These are phyloP conservation scores for Xiphophorus couchianus DNA, from an alignment of 2,113 vertebrate species.

Conservation along the genomic window DNA sequence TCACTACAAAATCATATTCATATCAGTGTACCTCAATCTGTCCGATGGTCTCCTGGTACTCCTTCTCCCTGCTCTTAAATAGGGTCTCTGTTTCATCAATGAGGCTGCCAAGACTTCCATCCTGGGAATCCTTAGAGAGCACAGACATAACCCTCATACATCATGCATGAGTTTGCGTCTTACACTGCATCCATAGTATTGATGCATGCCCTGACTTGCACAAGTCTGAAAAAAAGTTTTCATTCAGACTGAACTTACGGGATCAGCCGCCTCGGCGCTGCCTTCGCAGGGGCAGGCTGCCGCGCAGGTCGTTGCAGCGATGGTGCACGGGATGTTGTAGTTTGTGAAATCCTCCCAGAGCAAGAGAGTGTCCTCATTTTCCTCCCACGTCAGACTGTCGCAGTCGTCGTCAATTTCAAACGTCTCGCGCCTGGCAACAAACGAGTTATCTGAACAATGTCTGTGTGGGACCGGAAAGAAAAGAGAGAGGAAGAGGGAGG, in stretches of 20 bases:
- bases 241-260: slow-evolving; percentile 64
- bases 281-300: slow-evolving; percentile 40
- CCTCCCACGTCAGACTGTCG: slow-evolving; percentile 97
- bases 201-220: slow-evolving; percentile 4
- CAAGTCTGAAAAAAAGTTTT: slow-evolving; percentile 13
- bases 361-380: slow-evolving; percentile 94
- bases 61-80: slow-evolving; percentile 95
- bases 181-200: slow-evolving; percentile 35
- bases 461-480: slow-evolving; percentile 56
- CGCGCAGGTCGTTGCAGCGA: slow-evolving; percentile 20
- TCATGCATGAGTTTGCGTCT: slow-evolving; percentile 53
- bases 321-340: slow-evolving; percentile 84
- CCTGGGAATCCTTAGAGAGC: slow-evolving; percentile 80
- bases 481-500: slow-evolving; percentile 28
- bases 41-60: slow-evolving; percentile 96
- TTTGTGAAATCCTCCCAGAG: slow-evolving; percentile 98
- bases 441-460: slow-evolving; percentile 78
- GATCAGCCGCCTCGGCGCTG: slow-evolving; percentile 80
- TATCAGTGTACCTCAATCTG: slow-evolving; percentile 89
- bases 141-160: slow-evolving; percentile 56
- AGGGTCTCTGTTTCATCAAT: slow-evolving; percentile 96
- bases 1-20: background rate
- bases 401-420: slow-evolving; percentile 96
- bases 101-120: slow-evolving; percentile 92
- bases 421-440: slow-evolving; percentile 87